Percentiles rank a stretch among this genome's conserved stretches.
These are phyloP conservation scores for Mus spretus DNA, from an alignment of 2,797 vertebrate genomes.

Conservation along the genomic window DNA sequence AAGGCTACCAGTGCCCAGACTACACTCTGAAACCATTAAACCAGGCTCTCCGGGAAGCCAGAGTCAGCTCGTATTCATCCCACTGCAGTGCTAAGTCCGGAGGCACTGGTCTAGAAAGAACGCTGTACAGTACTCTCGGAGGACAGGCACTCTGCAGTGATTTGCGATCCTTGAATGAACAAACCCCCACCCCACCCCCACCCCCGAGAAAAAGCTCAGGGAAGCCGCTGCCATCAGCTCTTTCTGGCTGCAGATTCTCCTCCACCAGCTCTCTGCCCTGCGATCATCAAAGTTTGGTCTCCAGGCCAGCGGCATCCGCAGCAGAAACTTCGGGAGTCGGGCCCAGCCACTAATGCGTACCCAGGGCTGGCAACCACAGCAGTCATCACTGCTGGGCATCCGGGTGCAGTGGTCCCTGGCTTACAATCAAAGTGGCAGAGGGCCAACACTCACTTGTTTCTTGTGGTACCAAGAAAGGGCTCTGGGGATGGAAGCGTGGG, in stretches of 20 bases:
- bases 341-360: background rate
- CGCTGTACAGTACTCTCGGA: background rate
- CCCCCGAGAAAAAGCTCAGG: background rate
- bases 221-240: background rate
- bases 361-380: background rate
- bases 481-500: background rate
- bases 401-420: background rate
- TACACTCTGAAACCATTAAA: slow-evolving; percentile 5
- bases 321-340: background rate
- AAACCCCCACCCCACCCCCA: too few relatives aligned
- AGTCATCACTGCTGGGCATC: background rate
- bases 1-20: background rate
- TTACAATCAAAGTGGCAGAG: background rate
- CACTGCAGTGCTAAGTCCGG: background rate
- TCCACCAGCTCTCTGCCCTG: background rate
- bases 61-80: background rate
- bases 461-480: background rate
- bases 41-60: background rate
- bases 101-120: slow-evolving; percentile 39
- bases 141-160: background rate
- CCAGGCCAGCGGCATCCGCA: background rate
- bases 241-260: background rate
- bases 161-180: background rate
- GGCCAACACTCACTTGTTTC: background rate
- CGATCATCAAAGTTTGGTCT: background rate